A percentile compares a stretch with the other conserved stretches of the same genome.
Conservation (phyloP, 2,797 vertebrate genomes). For the Macropodus opercularis region DNA sequence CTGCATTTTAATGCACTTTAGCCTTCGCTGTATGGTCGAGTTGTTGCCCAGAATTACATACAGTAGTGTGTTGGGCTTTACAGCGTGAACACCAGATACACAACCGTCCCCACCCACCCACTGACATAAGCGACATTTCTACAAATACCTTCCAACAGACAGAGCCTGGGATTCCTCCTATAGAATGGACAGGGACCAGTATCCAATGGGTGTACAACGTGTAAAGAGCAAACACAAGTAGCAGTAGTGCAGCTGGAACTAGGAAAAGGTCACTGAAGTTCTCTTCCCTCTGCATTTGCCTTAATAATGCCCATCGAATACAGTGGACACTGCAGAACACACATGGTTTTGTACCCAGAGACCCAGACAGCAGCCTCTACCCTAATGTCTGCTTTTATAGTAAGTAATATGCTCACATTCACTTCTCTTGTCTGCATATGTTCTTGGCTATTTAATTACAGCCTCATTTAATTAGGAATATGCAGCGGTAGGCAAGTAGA, state of each 20-base stretch:
- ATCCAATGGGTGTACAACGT: background rate
- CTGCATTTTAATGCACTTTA: conserved; percentile 31
- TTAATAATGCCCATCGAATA: conserved; percentile 9
- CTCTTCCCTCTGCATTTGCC: conserved; percentile 3
- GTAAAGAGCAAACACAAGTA: background rate
- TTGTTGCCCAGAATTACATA: conserved; percentile 2
- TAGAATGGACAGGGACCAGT: background rate
- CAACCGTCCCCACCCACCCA: too few species aligned
- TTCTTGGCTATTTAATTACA: background rate
- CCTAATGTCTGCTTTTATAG: conserved; percentile 2
- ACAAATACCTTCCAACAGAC: background rate
- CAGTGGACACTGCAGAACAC: conserved; percentile 6
- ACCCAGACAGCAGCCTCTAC: conserved; percentile 1
- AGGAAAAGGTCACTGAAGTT: background rate
- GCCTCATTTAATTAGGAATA: background rate
- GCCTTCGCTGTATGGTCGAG: background rate
- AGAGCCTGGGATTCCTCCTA: background rate
- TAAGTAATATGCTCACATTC: too few species aligned
- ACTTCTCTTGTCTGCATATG: background rate
- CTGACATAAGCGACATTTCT: too few species aligned
- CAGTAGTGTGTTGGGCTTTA: conserved; percentile 16
- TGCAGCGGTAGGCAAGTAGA: background rate
- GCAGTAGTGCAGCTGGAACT: background rate
- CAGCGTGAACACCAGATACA: background rate
- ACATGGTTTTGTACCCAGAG: conserved; percentile 10